These are phyloP conservation scores for Nipponacmea schrenckii DNA, from an alignment of 2,888 invertebrate species.

Conservation along the genomic window DNA sequence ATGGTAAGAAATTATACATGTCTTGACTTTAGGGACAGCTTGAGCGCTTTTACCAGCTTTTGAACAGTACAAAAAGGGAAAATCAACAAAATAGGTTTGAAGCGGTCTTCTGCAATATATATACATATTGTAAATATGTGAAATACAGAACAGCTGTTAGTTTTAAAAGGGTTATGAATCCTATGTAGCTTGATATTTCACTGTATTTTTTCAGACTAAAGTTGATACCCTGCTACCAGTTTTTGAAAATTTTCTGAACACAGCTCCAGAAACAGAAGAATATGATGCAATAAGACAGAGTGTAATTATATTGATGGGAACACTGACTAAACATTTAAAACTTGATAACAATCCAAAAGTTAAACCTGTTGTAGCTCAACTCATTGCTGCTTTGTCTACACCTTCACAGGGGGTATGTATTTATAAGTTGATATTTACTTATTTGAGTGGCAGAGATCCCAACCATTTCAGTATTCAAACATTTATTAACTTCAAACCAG, in stretches of 20 bases:
- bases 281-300: conserved; percentile 94
- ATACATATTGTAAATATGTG: too few species aligned
- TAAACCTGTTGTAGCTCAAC: conserved; percentile 90
- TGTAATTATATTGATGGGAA: conserved; percentile 96
- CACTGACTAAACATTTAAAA: conserved; percentile 93
- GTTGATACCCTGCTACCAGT: conserved; percentile 83
- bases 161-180: too few species aligned
- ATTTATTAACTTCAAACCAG: too few species aligned
- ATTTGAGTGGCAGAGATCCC: too few species aligned
- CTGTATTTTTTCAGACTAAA: conserved; percentile 64
- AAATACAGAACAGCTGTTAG: too few species aligned
- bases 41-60: too few species aligned
- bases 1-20: conserved; percentile 74
- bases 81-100: too few species aligned
- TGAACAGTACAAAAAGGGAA: too few species aligned
- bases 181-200: too few species aligned
- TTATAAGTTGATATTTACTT: not conserved
- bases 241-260: conserved; percentile 92
- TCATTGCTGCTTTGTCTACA: conserved; percentile 91
- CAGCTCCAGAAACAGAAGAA: conserved; percentile 88
- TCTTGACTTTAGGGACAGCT: too few species aligned
- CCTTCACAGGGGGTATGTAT: conserved; percentile 87
- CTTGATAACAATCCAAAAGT: conserved; percentile 90
- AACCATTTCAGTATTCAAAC: too few species aligned
- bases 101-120: too few species aligned